phyloP scores from a whole-genome alignment of 2,113 vertebrate genomes.

The Mormoops blainvillei region DNA sequence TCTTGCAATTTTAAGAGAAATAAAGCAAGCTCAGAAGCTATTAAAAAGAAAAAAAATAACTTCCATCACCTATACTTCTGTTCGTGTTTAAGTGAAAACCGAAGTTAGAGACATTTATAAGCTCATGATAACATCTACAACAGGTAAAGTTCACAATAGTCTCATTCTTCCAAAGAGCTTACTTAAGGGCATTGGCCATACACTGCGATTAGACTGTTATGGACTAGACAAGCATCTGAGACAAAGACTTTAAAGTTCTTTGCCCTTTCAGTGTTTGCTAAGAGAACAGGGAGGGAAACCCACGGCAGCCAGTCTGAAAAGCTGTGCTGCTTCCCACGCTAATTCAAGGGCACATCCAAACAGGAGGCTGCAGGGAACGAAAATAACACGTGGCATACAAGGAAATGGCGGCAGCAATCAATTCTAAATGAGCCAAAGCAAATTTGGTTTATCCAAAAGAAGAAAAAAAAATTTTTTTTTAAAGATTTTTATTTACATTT shows the following conservation, averaged over 20 bases:
- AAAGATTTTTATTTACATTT: too few relatives aligned
- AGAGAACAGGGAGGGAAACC: background rate
- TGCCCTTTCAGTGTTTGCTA: background rate
- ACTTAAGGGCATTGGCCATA: background rate
- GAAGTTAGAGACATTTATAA: conserved; percentile 1
- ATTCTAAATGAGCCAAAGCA: background rate
- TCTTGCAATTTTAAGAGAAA: background rate
- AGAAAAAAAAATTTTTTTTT: too few relatives aligned
- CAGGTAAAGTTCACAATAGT: background rate
- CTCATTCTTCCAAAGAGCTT: conserved; percentile 12
- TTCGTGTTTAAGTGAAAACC: conserved; percentile 9
- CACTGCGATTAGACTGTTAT: background rate
- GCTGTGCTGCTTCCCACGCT: background rate
- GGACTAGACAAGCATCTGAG: background rate
- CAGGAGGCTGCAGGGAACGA: background rate
- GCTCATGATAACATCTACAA: conserved; percentile 20
- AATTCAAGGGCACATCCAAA: background rate
- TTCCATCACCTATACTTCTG: background rate
- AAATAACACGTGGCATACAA: background rate
- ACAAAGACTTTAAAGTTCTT: conserved; percentile 35
- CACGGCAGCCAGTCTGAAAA: background rate
- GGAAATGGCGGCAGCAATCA: background rate
- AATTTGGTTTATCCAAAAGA: background rate
- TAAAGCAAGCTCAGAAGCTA: background rate
- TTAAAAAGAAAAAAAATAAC: background rate